A percentile compares a stretch with the other conserved stretches of the same genome.
These are phyloP conservation scores for Minunthozetes semirufus DNA, from an alignment of 2,888 invertebrate species.

Conservation along the genomic window DNA sequence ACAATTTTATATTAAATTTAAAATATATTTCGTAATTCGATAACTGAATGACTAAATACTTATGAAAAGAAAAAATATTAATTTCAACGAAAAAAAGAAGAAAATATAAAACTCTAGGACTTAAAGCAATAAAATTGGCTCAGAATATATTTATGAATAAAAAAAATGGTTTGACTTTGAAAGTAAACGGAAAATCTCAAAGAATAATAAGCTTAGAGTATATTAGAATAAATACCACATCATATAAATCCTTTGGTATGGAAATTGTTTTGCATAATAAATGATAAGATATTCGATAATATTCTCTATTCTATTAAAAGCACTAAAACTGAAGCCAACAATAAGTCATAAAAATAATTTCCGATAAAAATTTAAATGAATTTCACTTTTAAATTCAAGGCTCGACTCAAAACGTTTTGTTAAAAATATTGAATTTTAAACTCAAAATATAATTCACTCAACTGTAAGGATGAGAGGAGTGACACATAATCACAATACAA, in stretches of 20 bases:
- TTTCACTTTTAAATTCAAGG: not conserved
- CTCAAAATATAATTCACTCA: too few relatives aligned
- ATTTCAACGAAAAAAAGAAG: not conserved
- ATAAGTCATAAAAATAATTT: not conserved
- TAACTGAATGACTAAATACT: slow-evolving; percentile 14
- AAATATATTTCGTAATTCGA: slow-evolving; percentile 10
- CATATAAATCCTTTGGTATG: not conserved
- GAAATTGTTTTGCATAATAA: slow-evolving; percentile 10
- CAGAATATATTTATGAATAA: not conserved
- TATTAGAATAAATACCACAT: slow-evolving; percentile 25
- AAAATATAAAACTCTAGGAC: slow-evolving; percentile 13
- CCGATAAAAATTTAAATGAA: not conserved
- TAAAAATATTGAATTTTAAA: not conserved
- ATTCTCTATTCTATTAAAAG: not conserved
- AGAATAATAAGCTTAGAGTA: slow-evolving; percentile 25
- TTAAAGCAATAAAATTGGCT: slow-evolving; percentile 15
- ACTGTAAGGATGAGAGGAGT: too few relatives aligned
- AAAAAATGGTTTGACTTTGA: not conserved
- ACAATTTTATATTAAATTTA: not conserved
- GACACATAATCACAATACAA: not conserved
- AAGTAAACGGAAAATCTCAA: not conserved
- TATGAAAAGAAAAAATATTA: not conserved
- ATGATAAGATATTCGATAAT: not conserved
- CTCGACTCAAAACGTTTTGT: not conserved
- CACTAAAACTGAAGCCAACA: not conserved